These are phyloP conservation scores for Geopemphigus sp. DNA, from an alignment of 1,140 invertebrate genomes.

Conservation along the genomic window DNA sequence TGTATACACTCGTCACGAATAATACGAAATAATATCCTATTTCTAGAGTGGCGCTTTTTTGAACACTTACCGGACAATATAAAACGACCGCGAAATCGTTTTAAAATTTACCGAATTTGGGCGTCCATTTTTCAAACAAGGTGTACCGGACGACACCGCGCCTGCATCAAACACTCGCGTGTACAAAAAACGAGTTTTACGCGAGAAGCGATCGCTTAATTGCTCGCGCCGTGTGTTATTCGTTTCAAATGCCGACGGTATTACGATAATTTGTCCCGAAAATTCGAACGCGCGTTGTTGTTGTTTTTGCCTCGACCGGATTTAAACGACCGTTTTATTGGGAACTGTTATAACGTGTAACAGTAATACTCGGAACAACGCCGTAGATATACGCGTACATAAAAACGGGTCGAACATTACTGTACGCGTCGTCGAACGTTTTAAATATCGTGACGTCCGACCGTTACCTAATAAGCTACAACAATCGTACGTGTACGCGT, in stretches of 20 bases:
- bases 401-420: background rate
- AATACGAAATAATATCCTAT: background rate
- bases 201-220: background rate
- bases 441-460: background rate
- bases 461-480: slow-evolving; percentile 4
- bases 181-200: too few relatives aligned
- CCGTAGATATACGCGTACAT: background rate
- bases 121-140: slow-evolving; percentile 6
- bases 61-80: too few relatives aligned
- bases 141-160: background rate
- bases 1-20: too few relatives aligned
- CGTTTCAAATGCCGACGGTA: too few relatives aligned
- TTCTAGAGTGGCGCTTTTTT: background rate
- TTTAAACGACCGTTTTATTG: background rate
- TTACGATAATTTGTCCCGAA: background rate
- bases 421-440: background rate
- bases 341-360: background rate
- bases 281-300: too few relatives aligned
- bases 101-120: background rate
- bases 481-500: background rate
- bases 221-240: too few relatives aligned
- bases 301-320: background rate
- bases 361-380: too few relatives aligned
- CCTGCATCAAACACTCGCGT: too few relatives aligned
- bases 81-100: background rate